Conservation (phyloP, 1,140 invertebrate species). For the Hyposmocoma kahamanoa region DNA sequence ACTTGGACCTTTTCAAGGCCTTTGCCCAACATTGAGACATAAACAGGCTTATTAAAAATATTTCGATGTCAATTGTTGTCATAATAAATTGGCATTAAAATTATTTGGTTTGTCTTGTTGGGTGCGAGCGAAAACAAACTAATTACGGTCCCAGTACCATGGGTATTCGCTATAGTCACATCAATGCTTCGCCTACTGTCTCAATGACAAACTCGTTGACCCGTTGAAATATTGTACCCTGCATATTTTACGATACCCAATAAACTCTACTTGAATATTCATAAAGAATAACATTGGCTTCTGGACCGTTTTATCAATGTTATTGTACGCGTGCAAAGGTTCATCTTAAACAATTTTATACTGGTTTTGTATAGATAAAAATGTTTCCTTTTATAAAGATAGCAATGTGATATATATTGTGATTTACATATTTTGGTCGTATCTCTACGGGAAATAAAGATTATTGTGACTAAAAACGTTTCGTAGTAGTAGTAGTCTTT, state of each 20-base stretch:
- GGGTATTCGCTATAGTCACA: too few species aligned
- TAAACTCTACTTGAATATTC: slow-evolving; percentile 2
- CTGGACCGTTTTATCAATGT: neutral
- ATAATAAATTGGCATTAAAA: too few species aligned
- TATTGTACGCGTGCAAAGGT: slow-evolving; percentile 7
- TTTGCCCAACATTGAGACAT: too few species aligned
- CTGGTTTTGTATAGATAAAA: neutral
- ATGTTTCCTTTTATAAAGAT: neutral
- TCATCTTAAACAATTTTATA: slow-evolving; percentile 9
- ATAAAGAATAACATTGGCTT: neutral
- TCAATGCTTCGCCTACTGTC: slow-evolving; percentile 18
- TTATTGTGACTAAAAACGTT: too few species aligned
- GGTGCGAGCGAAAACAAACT: slow-evolving; percentile 26
- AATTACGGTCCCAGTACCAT: slow-evolving; percentile 20
- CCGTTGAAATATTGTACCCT: slow-evolving; percentile 12
- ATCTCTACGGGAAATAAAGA: too few species aligned
- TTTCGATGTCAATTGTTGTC: too few species aligned
- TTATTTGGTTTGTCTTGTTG: too few species aligned
- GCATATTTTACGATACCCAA: neutral
- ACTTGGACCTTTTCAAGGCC: too few species aligned
- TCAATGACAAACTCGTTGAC: slow-evolving; percentile 27
- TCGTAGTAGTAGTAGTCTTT: too few species aligned
- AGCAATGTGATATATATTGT: neutral
- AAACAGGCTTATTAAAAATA: too few species aligned
- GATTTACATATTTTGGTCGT: too few species aligned